These are phyloP conservation scores for Hemiprocne comata DNA, from an alignment of 2,113 vertebrate species.

Conservation along the genomic window DNA sequence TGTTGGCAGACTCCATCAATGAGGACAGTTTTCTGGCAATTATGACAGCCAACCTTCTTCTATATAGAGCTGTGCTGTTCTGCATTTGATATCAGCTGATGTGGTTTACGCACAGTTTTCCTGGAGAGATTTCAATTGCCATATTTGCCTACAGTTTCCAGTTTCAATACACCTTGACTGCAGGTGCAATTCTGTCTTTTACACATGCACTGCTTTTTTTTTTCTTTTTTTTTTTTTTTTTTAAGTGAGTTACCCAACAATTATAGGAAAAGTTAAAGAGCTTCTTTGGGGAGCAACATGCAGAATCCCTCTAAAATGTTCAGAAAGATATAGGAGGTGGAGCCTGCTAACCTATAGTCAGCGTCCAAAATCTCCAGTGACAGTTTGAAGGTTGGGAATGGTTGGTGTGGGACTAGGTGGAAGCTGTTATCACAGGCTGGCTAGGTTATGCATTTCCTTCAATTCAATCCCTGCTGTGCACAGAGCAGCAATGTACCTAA, in stretches of 20 bases:
- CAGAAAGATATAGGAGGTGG: not conserved
- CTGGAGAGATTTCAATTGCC: not conserved
- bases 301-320: not conserved
- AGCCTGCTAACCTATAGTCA: not conserved
- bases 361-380: not conserved
- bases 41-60: not conserved
- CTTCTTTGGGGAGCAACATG: not conserved
- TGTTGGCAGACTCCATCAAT: conserved; percentile 10
- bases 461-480: conserved; percentile 8
- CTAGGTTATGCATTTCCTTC: conserved; percentile 43
- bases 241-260: not conserved
- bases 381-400: not conserved
- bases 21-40: not conserved
- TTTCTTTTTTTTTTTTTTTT: not conserved
- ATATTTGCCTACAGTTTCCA: not conserved
- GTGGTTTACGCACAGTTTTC: not conserved
- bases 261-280: not conserved
- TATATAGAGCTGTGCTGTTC: not conserved
- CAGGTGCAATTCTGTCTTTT: not conserved
- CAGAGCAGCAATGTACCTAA: not conserved
- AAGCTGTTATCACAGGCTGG: not conserved
- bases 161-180: not conserved
- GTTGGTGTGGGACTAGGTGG: not conserved
- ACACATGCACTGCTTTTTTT: not conserved
- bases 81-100: not conserved